Base-by-base conservation (phyloP, 1,140 invertebrate species). In the Anoplophora glabripennis region DNA sequence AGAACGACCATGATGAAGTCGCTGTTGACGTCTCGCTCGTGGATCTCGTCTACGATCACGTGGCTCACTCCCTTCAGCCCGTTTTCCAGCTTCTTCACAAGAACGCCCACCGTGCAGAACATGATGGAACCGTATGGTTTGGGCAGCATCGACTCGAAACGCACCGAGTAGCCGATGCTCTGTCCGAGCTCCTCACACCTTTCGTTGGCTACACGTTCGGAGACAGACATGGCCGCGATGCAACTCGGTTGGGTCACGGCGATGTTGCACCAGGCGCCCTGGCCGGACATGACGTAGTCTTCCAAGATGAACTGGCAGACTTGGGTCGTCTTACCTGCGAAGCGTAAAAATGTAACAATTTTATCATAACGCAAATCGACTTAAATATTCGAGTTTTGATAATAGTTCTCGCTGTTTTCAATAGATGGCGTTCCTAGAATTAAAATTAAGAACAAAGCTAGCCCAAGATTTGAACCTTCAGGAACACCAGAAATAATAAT, bases 221-320 rank as follows among this genome's bases (percentile, higher is more conserved):
- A 86, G 0, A 98, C 91, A 8, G 93, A 96, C 38, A 98, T 88
- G 0, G 96, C 96, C 1, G 94, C 95, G 55, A 99, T 95, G 68
- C 95, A 82, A 17, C 95, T 81, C 0, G 96, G 96, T 70, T 98
- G 95, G 0, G 96, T 98, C 10, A 96, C 89, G 57, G 93, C 88
- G 46, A 98, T 88, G 73, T 93, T 89, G 66, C 91, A 89, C 79
- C 87, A 86, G 21, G 87, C 86, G 53, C 92, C 87, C 76, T 90
- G 86, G 0, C 89, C 89, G 1, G 86, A 89, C n/a, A 86, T 82
- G 14, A 97, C 87, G 71, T 93, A 97, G 72, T 96, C 92, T 74
- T 99, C 96, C 45, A 99, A 75, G 67, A 99, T 96, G 73, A 94
- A 98, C 71, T 99, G 96, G 57, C 93, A 96, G 40, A 96, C 90